Evolutionary conservation across 2,888 invertebrate genomes (phyloP).

Genomic region (Aelia acuminata): DNA sequence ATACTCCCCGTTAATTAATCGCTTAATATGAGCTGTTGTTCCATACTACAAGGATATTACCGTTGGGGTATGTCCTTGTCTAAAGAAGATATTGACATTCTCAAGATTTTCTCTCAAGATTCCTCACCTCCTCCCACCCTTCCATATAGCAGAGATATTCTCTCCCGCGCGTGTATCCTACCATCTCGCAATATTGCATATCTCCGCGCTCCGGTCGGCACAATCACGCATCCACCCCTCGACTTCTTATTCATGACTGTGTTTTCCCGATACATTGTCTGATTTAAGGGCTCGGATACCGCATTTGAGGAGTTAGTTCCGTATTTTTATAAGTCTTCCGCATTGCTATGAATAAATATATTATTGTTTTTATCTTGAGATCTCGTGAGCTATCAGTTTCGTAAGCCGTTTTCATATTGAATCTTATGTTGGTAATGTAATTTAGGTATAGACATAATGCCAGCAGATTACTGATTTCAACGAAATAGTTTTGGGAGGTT

Average conservation of each 20-base stretch:
- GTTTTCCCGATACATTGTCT: constrained; percentile 33
- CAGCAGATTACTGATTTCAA: no score
- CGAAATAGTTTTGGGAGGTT: no score
- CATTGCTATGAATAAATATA: not conserved
- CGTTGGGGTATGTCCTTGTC: not conserved
- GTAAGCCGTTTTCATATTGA: not conserved
- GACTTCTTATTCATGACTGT: constrained; percentile 41
- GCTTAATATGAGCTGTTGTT: not conserved
- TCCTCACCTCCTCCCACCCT: constrained; percentile 19
- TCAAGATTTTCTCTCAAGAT: constrained; percentile 39
- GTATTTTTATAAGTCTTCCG: not conserved
- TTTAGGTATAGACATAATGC: no score
- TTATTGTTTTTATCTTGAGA: not conserved
- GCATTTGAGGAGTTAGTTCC: not conserved
- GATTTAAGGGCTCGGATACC: constrained; percentile 1
- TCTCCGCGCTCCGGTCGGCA: constrained; percentile 23
- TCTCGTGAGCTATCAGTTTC: not conserved
- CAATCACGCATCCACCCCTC: constrained; percentile 14
- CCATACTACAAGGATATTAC: not conserved
- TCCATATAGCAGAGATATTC: not conserved
- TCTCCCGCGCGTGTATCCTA: constrained; percentile 6
- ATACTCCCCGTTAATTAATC: not conserved
- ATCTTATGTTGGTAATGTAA: no score
- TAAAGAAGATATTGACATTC: constrained; percentile 48
- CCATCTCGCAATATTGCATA: constrained; percentile 48